Conservation (phyloP, 2,113 vertebrate genomes). For the Ceratotherium simum region DNA sequence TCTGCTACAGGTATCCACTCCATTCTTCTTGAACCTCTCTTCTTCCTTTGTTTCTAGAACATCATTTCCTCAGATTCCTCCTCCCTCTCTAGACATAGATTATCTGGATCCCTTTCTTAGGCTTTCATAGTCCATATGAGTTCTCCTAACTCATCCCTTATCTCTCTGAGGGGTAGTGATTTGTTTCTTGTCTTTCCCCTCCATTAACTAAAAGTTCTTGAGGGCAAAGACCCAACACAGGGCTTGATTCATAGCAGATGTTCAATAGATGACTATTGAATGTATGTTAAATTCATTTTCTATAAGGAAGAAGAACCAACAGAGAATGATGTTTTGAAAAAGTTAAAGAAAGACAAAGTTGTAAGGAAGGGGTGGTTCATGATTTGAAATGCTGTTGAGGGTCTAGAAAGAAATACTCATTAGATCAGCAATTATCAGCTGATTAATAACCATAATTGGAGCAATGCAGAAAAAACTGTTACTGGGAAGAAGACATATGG, state of each 20-base stretch:
- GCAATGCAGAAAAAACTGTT: neutral
- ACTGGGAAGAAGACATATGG: neutral
- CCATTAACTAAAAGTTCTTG: neutral
- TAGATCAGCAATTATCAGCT: neutral
- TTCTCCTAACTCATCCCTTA: neutral
- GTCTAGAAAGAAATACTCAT: slow-evolving; percentile 16
- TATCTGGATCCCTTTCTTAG: neutral
- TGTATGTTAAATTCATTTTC: neutral
- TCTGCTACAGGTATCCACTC: neutral
- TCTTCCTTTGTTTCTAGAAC: neutral
- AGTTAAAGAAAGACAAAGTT: neutral
- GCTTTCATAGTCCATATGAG: neutral
- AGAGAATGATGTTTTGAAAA: neutral
- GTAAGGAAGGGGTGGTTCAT: neutral
- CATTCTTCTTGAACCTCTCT: neutral
- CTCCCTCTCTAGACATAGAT: neutral
- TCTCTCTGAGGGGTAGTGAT: neutral
- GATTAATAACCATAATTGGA: neutral
- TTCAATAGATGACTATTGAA: neutral
- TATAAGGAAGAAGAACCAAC: neutral
- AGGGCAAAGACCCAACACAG: neutral
- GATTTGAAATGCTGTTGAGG: neutral
- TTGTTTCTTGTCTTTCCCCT: neutral
- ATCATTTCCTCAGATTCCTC: neutral
- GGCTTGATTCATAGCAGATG: neutral